phyloP scores from a whole-genome alignment of 2,113 vertebrate genomes.

The Triplophysa siluroides region DNA sequence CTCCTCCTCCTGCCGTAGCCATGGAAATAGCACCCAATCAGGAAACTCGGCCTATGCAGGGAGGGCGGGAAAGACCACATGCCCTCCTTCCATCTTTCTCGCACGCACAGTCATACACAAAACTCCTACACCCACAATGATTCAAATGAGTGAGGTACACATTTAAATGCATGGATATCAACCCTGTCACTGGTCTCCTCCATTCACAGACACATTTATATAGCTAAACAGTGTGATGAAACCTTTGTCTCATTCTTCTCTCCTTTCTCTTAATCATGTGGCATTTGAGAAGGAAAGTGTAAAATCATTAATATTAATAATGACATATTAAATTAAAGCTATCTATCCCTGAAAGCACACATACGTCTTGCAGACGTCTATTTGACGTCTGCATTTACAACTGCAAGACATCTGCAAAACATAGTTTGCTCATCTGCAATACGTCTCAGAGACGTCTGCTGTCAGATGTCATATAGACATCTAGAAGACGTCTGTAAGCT shows the following conservation, averaged over 20 bases:
- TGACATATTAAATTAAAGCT: not conserved
- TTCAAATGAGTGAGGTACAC: conserved; percentile 27
- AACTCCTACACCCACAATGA: not conserved
- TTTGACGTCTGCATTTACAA: no score
- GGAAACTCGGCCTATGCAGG: conserved; percentile 37
- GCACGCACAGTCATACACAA: conserved; percentile 5
- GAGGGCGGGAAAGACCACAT: conserved; percentile 50
- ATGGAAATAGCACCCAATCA: conserved; percentile 61
- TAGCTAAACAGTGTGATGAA: conserved; percentile 11
- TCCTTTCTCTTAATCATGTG: conserved; percentile 4
- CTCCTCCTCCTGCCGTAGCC: conserved; percentile 46
- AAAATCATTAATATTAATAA: no score
- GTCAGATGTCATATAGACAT: no score
- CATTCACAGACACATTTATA: conserved; percentile 33
- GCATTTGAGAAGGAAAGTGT: not conserved
- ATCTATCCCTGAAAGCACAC: no score
- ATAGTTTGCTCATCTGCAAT: no score
- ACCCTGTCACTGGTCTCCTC: not conserved
- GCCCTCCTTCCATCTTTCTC: conserved; percentile 35
- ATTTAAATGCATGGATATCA: conserved; percentile 33
- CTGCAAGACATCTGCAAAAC: no score
- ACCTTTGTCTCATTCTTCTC: not conserved
- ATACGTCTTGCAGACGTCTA: no score
- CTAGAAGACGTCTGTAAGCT: no score
- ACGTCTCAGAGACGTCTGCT: no score